Evolutionary conservation across 2,888 invertebrate genomes (phyloP).

Genomic region (Tachystola acroxantha): DNA sequence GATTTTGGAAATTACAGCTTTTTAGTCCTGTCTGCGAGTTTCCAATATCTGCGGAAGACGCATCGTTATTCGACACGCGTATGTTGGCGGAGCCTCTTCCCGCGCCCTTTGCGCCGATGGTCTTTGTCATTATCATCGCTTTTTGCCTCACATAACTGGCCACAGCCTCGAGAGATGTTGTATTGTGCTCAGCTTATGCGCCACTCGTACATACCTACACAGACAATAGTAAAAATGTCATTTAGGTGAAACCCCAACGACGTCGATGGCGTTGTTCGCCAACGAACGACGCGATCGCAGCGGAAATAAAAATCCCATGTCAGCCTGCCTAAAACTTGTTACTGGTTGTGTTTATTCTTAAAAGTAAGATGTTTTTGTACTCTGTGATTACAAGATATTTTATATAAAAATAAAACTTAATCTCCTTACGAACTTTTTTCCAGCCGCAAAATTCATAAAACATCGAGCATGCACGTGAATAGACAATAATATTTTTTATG

Average conservation of each 20-base stretch:
- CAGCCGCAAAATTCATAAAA: slow-evolving; percentile 48
- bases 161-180: slow-evolving; percentile 46
- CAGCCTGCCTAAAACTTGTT: no score
- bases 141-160: slow-evolving; percentile 69
- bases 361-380: no score
- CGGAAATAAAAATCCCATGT: no score
- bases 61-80: slow-evolving; percentile 66
- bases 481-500: slow-evolving; percentile 69
- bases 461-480: slow-evolving; percentile 58
- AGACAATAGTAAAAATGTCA: slow-evolving; percentile 3
- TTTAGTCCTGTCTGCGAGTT: slow-evolving; percentile 28
- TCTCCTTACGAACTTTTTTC: no score
- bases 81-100: slow-evolving; percentile 45
- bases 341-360: no score
- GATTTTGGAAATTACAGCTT: no score
- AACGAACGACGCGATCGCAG: slow-evolving; percentile 34
- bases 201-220: slow-evolving; percentile 27
- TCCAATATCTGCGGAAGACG: slow-evolving; percentile 25
- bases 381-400: no score
- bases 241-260: slow-evolving; percentile 1
- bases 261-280: no score
- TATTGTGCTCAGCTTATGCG: slow-evolving; percentile 28
- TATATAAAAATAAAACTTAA: no score
- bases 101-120: slow-evolving; percentile 67
- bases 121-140: slow-evolving; percentile 73